phyloP scores from a whole-genome alignment of 2,888 invertebrate genomes.

The Fragum whitleyi region DNA sequence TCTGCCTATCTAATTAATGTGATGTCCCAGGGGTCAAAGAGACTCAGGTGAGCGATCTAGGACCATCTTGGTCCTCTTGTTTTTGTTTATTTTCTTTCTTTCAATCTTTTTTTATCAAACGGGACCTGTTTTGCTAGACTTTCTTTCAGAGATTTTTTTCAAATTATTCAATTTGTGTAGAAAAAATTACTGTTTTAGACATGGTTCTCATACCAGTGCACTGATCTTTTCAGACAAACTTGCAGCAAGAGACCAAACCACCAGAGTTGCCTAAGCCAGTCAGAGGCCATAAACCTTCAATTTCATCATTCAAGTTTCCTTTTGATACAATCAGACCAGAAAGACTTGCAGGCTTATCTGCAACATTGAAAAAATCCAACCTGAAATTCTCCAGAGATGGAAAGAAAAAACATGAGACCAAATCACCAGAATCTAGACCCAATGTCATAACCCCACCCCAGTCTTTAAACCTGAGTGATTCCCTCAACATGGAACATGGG shows the following conservation, averaged over 20 bases:
- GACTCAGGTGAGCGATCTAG: too few relatives aligned
- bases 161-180: too few relatives aligned
- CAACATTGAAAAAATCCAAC: conserved; percentile 62
- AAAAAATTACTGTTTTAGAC: too few relatives aligned
- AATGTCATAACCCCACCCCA: conserved; percentile 79
- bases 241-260: conserved; percentile 26
- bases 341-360: conserved; percentile 42
- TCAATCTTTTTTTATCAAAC: too few relatives aligned
- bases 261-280: neutral
- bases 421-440: conserved; percentile 56
- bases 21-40: too few relatives aligned
- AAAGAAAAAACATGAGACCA: conserved; percentile 58
- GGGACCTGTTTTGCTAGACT: too few relatives aligned
- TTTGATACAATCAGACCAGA: conserved; percentile 64
- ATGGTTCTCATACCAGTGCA: too few relatives aligned
- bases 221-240: conserved; percentile 44
- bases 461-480: conserved; percentile 83
- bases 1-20: too few relatives aligned
- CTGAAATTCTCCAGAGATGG: conserved; percentile 70
- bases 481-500: conserved; percentile 81
- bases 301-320: conserved; percentile 60
- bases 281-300: conserved; percentile 40
- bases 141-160: too few relatives aligned
- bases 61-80: too few relatives aligned
- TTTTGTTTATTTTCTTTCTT: too few relatives aligned